Percentiles rank a stretch among this genome's conserved stretches.
These are phyloP conservation scores for Toxotes chatareus DNA, from an alignment of 2,113 vertebrate species.

Conservation along the genomic window DNA sequence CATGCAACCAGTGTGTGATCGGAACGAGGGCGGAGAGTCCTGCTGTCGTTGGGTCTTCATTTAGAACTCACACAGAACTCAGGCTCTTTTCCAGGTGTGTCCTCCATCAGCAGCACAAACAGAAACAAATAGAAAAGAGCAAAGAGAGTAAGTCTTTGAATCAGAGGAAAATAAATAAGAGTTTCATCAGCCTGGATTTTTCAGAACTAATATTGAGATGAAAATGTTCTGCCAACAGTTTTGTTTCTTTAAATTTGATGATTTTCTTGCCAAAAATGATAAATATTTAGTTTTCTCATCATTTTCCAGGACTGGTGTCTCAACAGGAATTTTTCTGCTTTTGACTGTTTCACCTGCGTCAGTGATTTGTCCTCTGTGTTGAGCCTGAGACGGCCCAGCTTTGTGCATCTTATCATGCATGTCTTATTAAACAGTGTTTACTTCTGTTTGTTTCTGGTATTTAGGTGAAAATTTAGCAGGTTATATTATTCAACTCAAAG, in stretches of 20 bases:
- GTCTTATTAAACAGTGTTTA: too few species aligned
- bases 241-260: background rate
- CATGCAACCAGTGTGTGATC: conserved; percentile 1
- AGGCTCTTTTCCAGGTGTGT: conserved; percentile 1
- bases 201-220: background rate
- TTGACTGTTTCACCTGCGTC: conserved; percentile 8
- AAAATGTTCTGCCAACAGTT: background rate
- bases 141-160: background rate
- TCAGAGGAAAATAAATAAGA: too few species aligned
- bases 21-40: background rate
- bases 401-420: too few species aligned
- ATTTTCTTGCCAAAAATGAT: background rate
- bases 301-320: conserved; percentile 2
- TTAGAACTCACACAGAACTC: background rate
- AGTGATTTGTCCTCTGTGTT: background rate
- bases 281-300: conserved; percentile 5
- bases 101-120: background rate
- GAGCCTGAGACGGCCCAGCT: too few species aligned
- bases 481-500: background rate
- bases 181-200: background rate
- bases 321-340: background rate
- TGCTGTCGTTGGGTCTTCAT: background rate
- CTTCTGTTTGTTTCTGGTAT: background rate
- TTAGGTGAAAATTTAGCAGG: background rate
- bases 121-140: background rate